Base-by-base conservation (phyloP, 2,113 vertebrate species). In the Pomatorhinus ruficollis region DNA sequence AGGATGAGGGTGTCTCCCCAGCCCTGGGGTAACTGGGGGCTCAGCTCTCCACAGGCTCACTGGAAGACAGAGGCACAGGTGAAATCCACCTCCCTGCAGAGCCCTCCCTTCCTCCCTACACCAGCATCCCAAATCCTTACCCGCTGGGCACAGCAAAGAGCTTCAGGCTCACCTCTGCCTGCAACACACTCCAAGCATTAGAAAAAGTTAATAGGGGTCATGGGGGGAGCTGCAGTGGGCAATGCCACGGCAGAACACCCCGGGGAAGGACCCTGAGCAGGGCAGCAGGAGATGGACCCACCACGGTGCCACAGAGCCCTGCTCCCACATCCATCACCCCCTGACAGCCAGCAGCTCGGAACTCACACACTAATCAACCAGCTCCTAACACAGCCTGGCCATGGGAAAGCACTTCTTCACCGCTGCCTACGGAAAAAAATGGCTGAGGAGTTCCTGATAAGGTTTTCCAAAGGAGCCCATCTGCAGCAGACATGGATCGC, bases 201-300 rank as follows among this genome's bases (percentile, higher is more conserved):
- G 31, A 42, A 52, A 1, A 42, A 37, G 80, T 45, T 35, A 54
- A 57, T 1, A 10, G 45, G 12, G 54, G 56, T 24, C n/a, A 21
- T 0, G 0, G 22, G 52, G 47, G 31, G 22, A 72, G 52, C 49
- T 1, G 1, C 23, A 0, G 22, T 3, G 39, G n/a, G 59, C 60
- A 47, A 6, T 2, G 3, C 50, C 21, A 6, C 2, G 2, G 47
- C 5, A 2, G 10, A 52, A 8, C 27, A 21, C 18, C 49, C 44
- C 0, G 1, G 35, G 66, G 23, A 72, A 53, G 54, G 47, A 10
- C 19, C 54, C 30, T 2, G 13, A 39, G 7, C 30, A 0, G 1
- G 53, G 84, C 77, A 60, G 89, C 35, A 44, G 81, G 18, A 39
- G n/a, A 9, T 2, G 2, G 20, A 37, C 5, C 44, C 18, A 0